These are phyloP conservation scores for Leptinotarsa texana DNA, from an alignment of 1,140 invertebrate species.

Conservation along the genomic window DNA sequence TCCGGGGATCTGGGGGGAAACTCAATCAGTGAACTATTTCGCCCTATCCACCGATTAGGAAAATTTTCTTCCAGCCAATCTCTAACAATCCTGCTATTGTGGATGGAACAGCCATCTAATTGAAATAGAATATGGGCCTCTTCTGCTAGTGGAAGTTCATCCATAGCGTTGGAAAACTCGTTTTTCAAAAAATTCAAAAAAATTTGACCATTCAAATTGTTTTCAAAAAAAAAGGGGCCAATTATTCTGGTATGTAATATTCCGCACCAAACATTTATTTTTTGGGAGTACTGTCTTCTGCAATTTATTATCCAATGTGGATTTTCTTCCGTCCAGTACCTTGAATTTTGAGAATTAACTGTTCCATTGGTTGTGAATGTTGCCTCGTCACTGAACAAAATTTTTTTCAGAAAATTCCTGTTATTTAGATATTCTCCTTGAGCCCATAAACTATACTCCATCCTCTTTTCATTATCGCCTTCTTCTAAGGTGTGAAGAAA, in stretches of 20 bases:
- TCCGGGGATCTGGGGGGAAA: slow-evolving; percentile 9
- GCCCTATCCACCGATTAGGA: too few species aligned
- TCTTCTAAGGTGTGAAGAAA: background rate
- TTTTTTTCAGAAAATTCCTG: background rate
- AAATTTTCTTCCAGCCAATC: too few species aligned
- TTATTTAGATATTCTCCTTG: background rate
- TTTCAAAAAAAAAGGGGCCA: background rate
- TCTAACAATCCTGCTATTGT: background rate
- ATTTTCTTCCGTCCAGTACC: background rate
- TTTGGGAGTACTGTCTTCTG: background rate
- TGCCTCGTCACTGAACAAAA: background rate
- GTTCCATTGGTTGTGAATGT: background rate
- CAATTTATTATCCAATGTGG: background rate
- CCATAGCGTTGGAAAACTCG: background rate
- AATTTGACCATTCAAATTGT: background rate
- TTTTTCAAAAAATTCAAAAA: background rate
- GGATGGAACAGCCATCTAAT: background rate
- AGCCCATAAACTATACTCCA: background rate
- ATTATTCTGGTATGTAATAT: background rate
- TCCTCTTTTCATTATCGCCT: background rate
- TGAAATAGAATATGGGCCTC: background rate
- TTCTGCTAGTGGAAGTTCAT: background rate
- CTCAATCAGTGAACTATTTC: too few species aligned
- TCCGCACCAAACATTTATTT: slow-evolving; percentile 3
- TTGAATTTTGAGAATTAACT: background rate